Evolutionary conservation across 2,113 vertebrate genomes (phyloP), one percentile per base, ranked within the genome.

Genomic region (Gallinago media): DNA sequence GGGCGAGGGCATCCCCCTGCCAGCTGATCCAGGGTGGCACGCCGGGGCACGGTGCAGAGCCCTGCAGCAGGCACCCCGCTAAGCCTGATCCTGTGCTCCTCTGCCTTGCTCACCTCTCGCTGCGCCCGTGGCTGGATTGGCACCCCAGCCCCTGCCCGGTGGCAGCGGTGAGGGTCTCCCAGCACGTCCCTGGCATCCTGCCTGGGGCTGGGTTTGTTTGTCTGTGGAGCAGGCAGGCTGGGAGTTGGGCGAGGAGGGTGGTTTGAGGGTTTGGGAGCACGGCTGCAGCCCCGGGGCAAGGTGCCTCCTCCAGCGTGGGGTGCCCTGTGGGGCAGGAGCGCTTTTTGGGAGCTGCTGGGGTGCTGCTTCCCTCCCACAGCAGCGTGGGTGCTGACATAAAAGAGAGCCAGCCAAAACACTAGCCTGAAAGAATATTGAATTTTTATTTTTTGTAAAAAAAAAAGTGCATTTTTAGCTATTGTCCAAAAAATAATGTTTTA

Each of bases 311-410:
- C 3, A 11, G 26, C 13, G 10, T 1, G 4, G 50, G 27, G 52
- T 55, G 19, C 56, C 16, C 40, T 0, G 3, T 6, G 2, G 11
- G 18, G 32, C 11, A 15, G 40, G 21, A 68, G 40, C 1, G 2
- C 27, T 66, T 76, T 76, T 22, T 23, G 20, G 73, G 77, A 70
- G 44, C 29, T 46, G 8, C 42, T 78, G 83, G 31, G 12, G 8
- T 54, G 46, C 54, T 40, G 27, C 42, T 74, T 85, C 36, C 42
- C 31, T 85, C 36, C 42, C 44, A 18, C 3, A 5, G 38, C 26
- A 26, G 20, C 2, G 9, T 21, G 14, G 19, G 10, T 11, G 16
- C 38, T 67, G 56, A 26, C 11, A n/a, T 29, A 31, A 75, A 66
- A 56, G 5, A 59, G 20, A 34, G 29, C 38, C 22, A 32, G 22